A percentile compares a stretch with the other conserved stretches of the same genome.
Evolutionary conservation across 2,113 vertebrate species (phyloP).

Genomic region (Nesospiza acunhae): DNA sequence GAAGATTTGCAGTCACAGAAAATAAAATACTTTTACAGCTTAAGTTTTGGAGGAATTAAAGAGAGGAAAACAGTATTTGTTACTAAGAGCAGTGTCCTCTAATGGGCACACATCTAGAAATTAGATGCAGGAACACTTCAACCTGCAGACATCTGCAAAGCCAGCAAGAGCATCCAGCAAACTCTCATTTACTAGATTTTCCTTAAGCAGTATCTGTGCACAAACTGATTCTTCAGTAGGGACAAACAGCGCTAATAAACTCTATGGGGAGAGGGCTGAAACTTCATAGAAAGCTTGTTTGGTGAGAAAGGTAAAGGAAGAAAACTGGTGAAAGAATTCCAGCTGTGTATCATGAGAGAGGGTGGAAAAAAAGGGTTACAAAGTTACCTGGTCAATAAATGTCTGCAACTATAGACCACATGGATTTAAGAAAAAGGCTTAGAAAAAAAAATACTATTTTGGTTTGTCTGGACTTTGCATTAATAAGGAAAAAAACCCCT

Average conservation of each 20-base stretch:
- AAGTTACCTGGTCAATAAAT: background rate
- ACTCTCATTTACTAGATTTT: background rate
- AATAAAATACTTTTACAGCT: background rate
- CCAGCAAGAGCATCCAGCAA: background rate
- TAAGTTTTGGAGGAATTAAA: background rate
- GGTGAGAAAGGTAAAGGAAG: background rate
- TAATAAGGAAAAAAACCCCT: background rate
- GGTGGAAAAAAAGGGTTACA: background rate
- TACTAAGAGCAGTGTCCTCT: background rate
- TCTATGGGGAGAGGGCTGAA: background rate
- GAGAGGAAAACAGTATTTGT: background rate
- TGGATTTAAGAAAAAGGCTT: background rate
- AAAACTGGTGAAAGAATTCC: background rate
- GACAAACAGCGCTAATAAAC: background rate
- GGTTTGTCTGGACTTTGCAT: background rate
- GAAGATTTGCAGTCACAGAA: background rate
- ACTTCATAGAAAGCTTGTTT: background rate
- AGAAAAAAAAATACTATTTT: background rate
- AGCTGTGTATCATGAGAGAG: background rate
- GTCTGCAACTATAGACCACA: rapidly evolving
- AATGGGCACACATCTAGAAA: background rate
- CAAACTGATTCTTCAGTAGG: background rate
- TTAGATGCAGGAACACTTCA: background rate
- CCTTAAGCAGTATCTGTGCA: background rate
- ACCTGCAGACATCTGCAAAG: background rate